Base-by-base conservation (phyloP, 2,888 invertebrate genomes). In the Diabrotica balteata region DNA sequence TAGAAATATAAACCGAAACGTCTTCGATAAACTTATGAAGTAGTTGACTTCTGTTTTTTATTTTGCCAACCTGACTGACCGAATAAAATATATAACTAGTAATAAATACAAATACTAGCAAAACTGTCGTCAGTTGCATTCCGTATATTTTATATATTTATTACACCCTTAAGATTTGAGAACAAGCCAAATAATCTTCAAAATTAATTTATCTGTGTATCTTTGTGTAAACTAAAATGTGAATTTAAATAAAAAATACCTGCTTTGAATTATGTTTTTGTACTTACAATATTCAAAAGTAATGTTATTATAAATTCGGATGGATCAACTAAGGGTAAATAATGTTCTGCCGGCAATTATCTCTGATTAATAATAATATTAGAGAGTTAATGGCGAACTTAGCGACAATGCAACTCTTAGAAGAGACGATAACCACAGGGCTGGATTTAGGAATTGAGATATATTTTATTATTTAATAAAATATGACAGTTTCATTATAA, bases 351-450 rank as follows among this genome's bases (percentile, higher is more conserved):
- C 69, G 71, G 72, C 75, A 77, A 75, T 78, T 74, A 76, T 71
- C 73, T 73, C 76, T 77, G 76, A 81, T 81, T 79, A 80, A 80
- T 80, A 79, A 80, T 62, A 62, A 54, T 53, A 60, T 59, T 80
- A 80, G 75, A 78, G 78, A 76, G 78, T 81, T 81, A 79, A 77
- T 76, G 75, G 77, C 79, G 76, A 78, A 80, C 78, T 80, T 79
- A 79, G 80, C 80, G 80, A 80, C 76, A 77, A 74, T 75, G 68
- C 65, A 68, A 71, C 64, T 51, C 66, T 59, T 58, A 55, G 67
- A 65, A 60, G 59, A 63, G 66, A 68, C 4, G 62, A 61, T 59
- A 58, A 8, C 8, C 4, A 5, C 62, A 62, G 62, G 47, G 42
- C 0, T 46, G 62, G 10, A 45, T 42, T 54, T 10, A 42, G 59